Evolutionary conservation across 2,888 invertebrate species (phyloP).

Genomic region (Aphrophora alni): DNA sequence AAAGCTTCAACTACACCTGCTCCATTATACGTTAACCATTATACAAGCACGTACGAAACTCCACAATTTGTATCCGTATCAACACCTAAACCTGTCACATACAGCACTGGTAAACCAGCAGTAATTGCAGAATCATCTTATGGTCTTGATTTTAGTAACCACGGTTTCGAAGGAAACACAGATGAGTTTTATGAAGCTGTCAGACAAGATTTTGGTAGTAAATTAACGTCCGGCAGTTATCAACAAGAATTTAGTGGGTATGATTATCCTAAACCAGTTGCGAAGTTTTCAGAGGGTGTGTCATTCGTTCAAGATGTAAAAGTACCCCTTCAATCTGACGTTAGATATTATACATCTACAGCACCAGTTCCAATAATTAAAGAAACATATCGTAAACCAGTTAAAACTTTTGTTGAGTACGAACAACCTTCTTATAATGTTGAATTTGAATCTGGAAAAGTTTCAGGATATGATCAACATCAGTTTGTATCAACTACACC

Average conservation of each 20-base stretch:
- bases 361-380: conserved; percentile 14
- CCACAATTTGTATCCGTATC: conserved; percentile 26
- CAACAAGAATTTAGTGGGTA: conserved; percentile 21
- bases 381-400: conserved; percentile 16
- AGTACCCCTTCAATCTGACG: background rate
- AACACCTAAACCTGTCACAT: conserved; percentile 28
- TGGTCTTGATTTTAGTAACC: conserved; percentile 12
- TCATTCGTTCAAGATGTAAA: conserved; percentile 19
- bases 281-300: background rate
- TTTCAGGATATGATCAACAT: background rate
- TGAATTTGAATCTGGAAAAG: conserved; percentile 18
- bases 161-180: conserved; percentile 28
- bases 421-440: conserved; percentile 22
- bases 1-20: conserved; percentile 32
- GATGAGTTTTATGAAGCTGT: conserved; percentile 36
- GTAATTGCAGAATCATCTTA: conserved; percentile 25
- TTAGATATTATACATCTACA: conserved; percentile 24
- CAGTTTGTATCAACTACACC: background rate
- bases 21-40: conserved; percentile 36
- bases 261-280: conserved; percentile 18
- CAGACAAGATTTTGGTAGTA: conserved; percentile 35
- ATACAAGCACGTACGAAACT: conserved; percentile 27
- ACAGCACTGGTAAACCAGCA: conserved; percentile 15
- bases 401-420: conserved; percentile 22
- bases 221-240: conserved; percentile 16